Percentiles rank a stretch among this genome's conserved stretches.
These are phyloP conservation scores for Rhynchophorus ferrugineus DNA, from an alignment of 1,140 invertebrate species.

Conservation along the genomic window DNA sequence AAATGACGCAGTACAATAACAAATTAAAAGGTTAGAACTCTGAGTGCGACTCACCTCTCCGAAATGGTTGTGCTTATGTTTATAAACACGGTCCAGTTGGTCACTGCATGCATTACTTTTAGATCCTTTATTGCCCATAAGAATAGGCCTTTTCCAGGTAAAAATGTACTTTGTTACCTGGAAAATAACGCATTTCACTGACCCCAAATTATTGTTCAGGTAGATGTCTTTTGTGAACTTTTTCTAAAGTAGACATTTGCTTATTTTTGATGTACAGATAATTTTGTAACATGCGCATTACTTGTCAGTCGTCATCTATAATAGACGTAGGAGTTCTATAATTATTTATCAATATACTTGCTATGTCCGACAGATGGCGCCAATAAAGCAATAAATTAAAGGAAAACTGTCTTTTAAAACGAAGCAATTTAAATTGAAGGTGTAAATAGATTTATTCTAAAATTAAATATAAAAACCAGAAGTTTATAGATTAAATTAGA, in stretches of 20 bases:
- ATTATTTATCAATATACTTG: too few relatives aligned
- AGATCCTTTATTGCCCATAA: slow-evolving; percentile 32
- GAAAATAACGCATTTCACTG: slow-evolving; percentile 30
- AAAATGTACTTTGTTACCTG: slow-evolving; percentile 13
- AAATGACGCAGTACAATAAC: slow-evolving; percentile 29
- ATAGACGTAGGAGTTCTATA: too few relatives aligned
- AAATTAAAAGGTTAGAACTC: slow-evolving; percentile 21
- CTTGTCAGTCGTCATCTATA: too few relatives aligned
- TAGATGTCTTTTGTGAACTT: slow-evolving; percentile 30
- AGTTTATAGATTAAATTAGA: too few relatives aligned
- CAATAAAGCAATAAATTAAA: too few relatives aligned
- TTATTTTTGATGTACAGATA: slow-evolving; percentile 9
- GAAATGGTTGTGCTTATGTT: slow-evolving; percentile 24
- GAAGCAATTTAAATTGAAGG: too few relatives aligned
- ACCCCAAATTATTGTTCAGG: slow-evolving; percentile 27
- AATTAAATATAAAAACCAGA: too few relatives aligned
- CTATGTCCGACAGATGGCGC: too few relatives aligned
- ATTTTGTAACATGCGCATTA: too few relatives aligned
- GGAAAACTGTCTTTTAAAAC: too few relatives aligned
- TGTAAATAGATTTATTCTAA: too few relatives aligned
- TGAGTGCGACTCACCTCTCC: slow-evolving; percentile 24
- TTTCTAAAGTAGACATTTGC: slow-evolving; percentile 14
- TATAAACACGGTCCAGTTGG: slow-evolving; percentile 26
- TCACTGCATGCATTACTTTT: slow-evolving; percentile 16
- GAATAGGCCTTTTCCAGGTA: slow-evolving; percentile 17